Base-by-base conservation (phyloP, 2,113 vertebrate species). In the Synchiropus splendidus region DNA sequence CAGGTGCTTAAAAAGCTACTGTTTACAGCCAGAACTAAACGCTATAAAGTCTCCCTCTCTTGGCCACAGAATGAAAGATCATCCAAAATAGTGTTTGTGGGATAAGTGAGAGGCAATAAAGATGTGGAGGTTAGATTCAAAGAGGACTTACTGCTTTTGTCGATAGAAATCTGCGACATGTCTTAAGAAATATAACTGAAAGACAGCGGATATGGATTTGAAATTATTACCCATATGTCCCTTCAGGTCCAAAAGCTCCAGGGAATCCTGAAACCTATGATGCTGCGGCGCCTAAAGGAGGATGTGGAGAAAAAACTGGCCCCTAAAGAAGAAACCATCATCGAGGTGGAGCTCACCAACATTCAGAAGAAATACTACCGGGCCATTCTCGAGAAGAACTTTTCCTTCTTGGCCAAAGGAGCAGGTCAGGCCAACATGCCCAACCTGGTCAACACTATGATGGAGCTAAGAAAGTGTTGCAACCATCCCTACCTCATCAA, bases 401-500 rank as follows among this genome's bases (percentile, higher is more conserved):
- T 99, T 76, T 89, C 95, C 16, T 99, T 99, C 80, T 76, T 99
- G 69, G 88, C 95, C 45, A 99, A 99, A 85, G 95, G 95, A 57
- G 95, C 87, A 1, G 94, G 95, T 18, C 92, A 95, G 61, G 85
- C 91, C 15, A 99, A 99, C 17, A 92, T 99, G 27, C 95, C 95
- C 53, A 99, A 99, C 60, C 83, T 99, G 51, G 92, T 99, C 47
- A 99, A 99, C 75, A 99, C 95, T 35, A 95, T 99, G 95, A 99
- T 99, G 95, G 95, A 99, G 76, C 86, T 99, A 54, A 85, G 95
- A 46, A 99, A 98, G 59, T 99, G 95, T 63, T 99, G 95, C 69
- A 99, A 99, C 82, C 95, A 99, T 60, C 94, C 94, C 16, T 99
- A 99, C 83, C 93, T 99, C 78, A 99, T 99, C 68, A 99, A 97